Evolutionary conservation across 2,113 vertebrate species (phyloP).

Genomic region (Forbesichthys agassizii): DNA sequence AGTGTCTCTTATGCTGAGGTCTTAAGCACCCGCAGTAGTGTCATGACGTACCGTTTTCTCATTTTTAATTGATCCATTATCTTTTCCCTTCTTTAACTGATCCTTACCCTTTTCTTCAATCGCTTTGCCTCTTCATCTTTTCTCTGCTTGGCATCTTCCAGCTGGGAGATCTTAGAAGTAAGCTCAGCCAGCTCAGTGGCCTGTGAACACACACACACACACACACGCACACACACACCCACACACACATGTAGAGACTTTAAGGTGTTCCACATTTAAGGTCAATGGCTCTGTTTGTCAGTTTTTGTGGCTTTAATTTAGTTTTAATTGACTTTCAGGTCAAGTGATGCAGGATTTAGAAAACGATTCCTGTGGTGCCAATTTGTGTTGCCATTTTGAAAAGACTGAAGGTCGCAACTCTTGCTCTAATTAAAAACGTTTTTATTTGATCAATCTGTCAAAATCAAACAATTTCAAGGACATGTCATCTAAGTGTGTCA

Average conservation of each 20-base stretch:
- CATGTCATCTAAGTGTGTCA: too few relatives aligned
- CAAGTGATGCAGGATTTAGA: too few relatives aligned
- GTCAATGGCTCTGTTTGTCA: conserved; percentile 48
- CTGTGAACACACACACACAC: conserved; percentile 71
- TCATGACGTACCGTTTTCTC: conserved; percentile 45
- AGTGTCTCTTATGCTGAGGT: conserved; percentile 9
- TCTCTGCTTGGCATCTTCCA: conserved; percentile 91
- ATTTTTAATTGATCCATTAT: conserved; percentile 55
- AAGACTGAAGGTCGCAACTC: too few relatives aligned
- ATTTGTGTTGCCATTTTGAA: too few relatives aligned
- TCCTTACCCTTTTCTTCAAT: conserved; percentile 92
- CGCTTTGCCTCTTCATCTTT: conserved; percentile 89
- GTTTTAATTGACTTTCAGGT: too few relatives aligned
- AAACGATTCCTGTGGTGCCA: too few relatives aligned
- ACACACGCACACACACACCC: conserved; percentile 49
- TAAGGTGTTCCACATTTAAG: conserved; percentile 51
- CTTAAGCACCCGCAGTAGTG: conserved; percentile 20
- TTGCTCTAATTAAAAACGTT: too few relatives aligned
- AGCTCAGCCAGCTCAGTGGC: conserved; percentile 91
- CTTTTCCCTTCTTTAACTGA: conserved; percentile 44
- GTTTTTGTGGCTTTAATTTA: neutral
- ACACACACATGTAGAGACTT: conserved; percentile 53
- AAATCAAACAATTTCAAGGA: too few relatives aligned
- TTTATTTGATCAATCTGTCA: too few relatives aligned
- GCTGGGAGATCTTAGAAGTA: conserved; percentile 87